Conservation (phyloP, 2,797 vertebrate species). For the Sebastes melanostomus region DNA sequence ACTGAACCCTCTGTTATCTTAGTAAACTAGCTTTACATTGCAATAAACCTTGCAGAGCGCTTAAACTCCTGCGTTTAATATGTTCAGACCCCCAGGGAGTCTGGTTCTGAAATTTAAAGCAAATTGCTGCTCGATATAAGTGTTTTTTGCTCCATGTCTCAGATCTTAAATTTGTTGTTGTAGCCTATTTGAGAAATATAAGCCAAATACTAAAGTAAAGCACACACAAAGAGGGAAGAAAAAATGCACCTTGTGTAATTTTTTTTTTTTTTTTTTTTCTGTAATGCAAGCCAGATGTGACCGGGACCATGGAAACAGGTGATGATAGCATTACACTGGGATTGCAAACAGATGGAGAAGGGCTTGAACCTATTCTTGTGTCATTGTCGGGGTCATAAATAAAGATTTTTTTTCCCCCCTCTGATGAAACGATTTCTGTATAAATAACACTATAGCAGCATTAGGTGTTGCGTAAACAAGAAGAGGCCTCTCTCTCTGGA, state of each 20-base stretch:
- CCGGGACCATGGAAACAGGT: slow-evolving; percentile 89
- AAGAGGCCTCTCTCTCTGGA: slow-evolving; percentile 18
- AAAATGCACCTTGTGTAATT: slow-evolving; percentile 93
- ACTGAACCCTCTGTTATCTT: slow-evolving; percentile 53
- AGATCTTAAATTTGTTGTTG: slow-evolving; percentile 84
- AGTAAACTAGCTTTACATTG: slow-evolving; percentile 61
- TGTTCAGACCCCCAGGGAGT: slow-evolving; percentile 60
- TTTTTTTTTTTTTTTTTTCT: slow-evolving; percentile 31
- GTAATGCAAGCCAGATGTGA: slow-evolving; percentile 94
- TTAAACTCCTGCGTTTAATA: slow-evolving; percentile 69
- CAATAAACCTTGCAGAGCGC: slow-evolving; percentile 63
- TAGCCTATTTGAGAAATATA: slow-evolving; percentile 87
- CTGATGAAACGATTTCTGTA: slow-evolving; percentile 75
- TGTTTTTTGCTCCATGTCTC: slow-evolving; percentile 56
- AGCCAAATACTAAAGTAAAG: slow-evolving; percentile 80
- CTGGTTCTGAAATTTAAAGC: slow-evolving; percentile 70
- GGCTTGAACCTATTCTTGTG: slow-evolving; percentile 87
- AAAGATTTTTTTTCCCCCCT: slow-evolving; percentile 68
- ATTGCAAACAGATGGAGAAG: slow-evolving; percentile 90
- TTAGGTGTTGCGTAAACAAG: slow-evolving; percentile 61
- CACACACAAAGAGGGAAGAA: slow-evolving; percentile 70
- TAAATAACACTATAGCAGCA: slow-evolving; percentile 61
- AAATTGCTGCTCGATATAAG: slow-evolving; percentile 71
- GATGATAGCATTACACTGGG: slow-evolving; percentile 93
- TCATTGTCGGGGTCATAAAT: slow-evolving; percentile 83